Evolutionary conservation across 1,140 invertebrate species (phyloP), one percentile per base, ranked within the genome.

Genomic region (Marisa cornuarietis): DNA sequence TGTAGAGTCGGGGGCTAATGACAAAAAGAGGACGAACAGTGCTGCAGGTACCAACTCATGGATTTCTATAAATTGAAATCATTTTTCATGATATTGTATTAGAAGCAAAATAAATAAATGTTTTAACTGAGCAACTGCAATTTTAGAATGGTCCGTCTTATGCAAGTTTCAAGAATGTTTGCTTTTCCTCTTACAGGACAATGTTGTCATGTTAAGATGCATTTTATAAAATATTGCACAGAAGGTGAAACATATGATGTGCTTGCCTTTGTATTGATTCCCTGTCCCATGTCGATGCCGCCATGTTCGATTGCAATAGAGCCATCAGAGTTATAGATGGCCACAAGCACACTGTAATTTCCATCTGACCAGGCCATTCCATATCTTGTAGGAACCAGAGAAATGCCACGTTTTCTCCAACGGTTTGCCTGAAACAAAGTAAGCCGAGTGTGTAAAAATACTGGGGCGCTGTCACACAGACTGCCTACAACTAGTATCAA

Each of bases 281-380:
- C 96, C 92, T 97, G 96, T 16, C 96, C 96, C 91, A 95, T 95
- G 93, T 97, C 96, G 61, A 96, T 93, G 58, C 95, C 95, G 69
- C 94, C 95, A 85, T 96, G 95, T n/a, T 93, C 92, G 58, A 97
- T 91, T 0, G 93, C 92, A 1, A 97, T 95, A 0, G 94, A 94
- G 16, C 95, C 95, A 91, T 96, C 96, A 7, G 90, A 82, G 49
- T 85, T 79, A 88, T 94, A 95, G 78, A 97, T 93, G 8, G 94
- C 93, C 5, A 96, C 92, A 31, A 94, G 90, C 0, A 93, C 93
- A 84, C 93, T 93, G 83, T 91, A 95, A 31, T 93, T 92, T 26
- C 14, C 82, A 14, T 52, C 63, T 9, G 26, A 61, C 83, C 84
- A 90, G 14, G 76, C 80, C 22, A 89, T 76, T n/a, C 82, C 86